These are phyloP conservation scores for Karalla daura DNA, from an alignment of 2,797 vertebrate genomes.

Conservation along the genomic window DNA sequence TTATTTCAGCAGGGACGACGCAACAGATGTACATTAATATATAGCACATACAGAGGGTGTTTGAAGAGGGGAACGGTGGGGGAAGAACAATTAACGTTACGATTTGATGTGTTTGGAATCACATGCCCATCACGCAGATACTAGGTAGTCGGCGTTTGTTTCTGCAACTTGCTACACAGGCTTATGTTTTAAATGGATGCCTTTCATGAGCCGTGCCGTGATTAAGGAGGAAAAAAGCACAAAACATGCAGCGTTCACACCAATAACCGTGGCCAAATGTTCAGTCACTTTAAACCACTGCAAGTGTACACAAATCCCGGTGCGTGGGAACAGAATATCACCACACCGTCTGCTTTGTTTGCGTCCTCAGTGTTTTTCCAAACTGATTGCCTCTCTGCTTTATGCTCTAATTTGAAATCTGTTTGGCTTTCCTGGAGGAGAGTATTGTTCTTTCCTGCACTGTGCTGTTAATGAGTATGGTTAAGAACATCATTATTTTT, in stretches of 20 bases:
- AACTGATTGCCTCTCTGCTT: slow-evolving; percentile 83
- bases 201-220: slow-evolving; percentile 47
- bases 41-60: slow-evolving; percentile 37
- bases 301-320: slow-evolving; percentile 43
- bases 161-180: slow-evolving; percentile 4
- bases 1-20: slow-evolving; percentile 49
- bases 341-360: slow-evolving; percentile 70
- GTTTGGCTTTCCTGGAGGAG: slow-evolving; percentile 83
- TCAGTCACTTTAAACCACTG: slow-evolving; percentile 60
- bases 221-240: slow-evolving; percentile 44
- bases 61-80: slow-evolving; percentile 61
- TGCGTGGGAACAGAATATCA: slow-evolving; percentile 61
- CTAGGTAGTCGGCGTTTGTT: slow-evolving; percentile 37
- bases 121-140: slow-evolving; percentile 32
- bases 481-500: slow-evolving; percentile 90
- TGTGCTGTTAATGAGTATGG: slow-evolving; percentile 86
- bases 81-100: slow-evolving; percentile 45
- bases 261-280: slow-evolving; percentile 59
- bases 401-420: slow-evolving; percentile 86
- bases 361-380: slow-evolving; percentile 70
- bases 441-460: slow-evolving; percentile 83
- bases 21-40: slow-evolving; percentile 62
- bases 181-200: slow-evolving; percentile 27
- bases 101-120: slow-evolving; percentile 46
- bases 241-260: slow-evolving; percentile 46